phyloP scores from a whole-genome alignment of 2,113 vertebrate genomes.

The Syngnathus typhle region DNA sequence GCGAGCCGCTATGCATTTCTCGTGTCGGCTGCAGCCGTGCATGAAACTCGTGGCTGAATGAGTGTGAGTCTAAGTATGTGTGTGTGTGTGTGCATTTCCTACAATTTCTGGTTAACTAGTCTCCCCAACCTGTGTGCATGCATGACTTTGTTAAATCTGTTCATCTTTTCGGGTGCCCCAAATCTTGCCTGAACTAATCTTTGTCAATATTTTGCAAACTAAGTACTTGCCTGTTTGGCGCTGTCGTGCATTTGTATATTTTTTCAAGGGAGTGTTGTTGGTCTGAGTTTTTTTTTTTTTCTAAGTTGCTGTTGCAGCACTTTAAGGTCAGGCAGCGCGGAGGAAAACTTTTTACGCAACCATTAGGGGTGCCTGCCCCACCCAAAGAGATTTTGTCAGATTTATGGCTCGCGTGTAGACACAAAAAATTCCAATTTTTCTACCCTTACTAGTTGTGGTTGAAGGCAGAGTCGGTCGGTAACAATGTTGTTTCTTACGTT shows the following conservation, averaged over 20 bases:
- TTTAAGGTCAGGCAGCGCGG: too few species aligned
- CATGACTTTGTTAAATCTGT: conserved; percentile 7
- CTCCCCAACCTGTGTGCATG: conserved; percentile 1
- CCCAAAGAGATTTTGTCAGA: background rate
- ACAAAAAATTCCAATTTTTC: background rate
- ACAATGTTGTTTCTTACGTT: background rate
- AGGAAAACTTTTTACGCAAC: too few species aligned
- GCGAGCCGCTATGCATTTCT: conserved; percentile 66
- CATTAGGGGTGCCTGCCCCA: background rate
- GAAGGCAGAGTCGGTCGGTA: background rate
- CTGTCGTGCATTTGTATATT: background rate
- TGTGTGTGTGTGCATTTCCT: too few species aligned
- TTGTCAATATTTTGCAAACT: background rate
- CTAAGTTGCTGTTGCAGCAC: too few species aligned
- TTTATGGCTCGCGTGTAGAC: too few species aligned
- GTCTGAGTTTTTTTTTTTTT: too few species aligned
- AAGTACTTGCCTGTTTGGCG: background rate
- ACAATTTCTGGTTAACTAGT: background rate
- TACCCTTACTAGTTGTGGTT: background rate
- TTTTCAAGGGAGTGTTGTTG: too few species aligned
- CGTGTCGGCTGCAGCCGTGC: conserved; percentile 66
- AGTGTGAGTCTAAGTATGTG: conserved; percentile 4
- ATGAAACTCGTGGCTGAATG: conserved; percentile 54
- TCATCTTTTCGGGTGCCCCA: background rate
- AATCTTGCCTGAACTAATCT: background rate